phyloP scores from a whole-genome alignment of 1,140 invertebrate species.

The Hetaerina americana region DNA sequence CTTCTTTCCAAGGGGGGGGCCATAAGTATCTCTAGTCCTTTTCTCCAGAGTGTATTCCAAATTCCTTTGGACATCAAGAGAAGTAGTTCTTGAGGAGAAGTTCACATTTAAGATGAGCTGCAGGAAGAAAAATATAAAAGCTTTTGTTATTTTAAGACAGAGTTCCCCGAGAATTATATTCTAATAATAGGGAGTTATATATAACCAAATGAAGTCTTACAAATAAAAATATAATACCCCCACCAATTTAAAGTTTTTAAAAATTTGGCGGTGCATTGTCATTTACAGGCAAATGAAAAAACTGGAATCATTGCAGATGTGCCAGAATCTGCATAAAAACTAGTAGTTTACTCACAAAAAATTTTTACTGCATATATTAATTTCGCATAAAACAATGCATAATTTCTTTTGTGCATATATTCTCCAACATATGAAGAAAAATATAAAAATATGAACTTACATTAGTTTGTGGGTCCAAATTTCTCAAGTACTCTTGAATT shows the following conservation, averaged over 20 bases:
- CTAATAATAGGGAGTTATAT: background rate
- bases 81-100: conserved; percentile 80
- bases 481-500: conserved; percentile 62
- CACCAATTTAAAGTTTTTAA: too few species aligned
- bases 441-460: conserved; percentile 41
- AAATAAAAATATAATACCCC: too few species aligned
- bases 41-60: conserved; percentile 78
- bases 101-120: conserved; percentile 54
- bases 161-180: background rate
- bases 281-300: too few species aligned
- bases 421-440: too few species aligned
- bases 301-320: too few species aligned
- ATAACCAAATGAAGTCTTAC: too few species aligned
- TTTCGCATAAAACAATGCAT: too few species aligned
- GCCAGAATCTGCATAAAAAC: too few species aligned
- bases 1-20: conserved; percentile 73
- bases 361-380: too few species aligned
- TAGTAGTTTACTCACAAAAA: too few species aligned
- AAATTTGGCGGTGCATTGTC: too few species aligned
- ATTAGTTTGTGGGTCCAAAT: conserved; percentile 50
- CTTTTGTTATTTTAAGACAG: background rate
- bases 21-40: conserved; percentile 75
- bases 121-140: background rate
- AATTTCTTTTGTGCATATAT: too few species aligned
- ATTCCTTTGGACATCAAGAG: conserved; percentile 74